Conservation (phyloP, 1,140 invertebrate genomes). For the Galleria mellonella region DNA sequence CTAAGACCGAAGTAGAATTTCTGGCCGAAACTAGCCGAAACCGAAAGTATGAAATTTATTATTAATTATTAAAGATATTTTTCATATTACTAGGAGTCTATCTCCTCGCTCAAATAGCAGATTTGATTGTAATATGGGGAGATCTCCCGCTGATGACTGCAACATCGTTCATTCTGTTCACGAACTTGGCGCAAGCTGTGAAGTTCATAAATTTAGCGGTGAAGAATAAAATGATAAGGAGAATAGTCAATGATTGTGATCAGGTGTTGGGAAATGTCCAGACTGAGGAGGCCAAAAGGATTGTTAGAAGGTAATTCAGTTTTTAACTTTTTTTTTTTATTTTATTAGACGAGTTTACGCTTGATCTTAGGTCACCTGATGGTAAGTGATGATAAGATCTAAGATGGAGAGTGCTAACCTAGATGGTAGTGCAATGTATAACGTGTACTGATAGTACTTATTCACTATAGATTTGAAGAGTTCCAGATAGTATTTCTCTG, state of each 20-base stretch:
- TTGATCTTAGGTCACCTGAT: too few relatives aligned
- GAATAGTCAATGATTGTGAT: slow-evolving; percentile 32
- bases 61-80: too few relatives aligned
- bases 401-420: too few relatives aligned
- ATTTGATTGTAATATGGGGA: slow-evolving; percentile 58
- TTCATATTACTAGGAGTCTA: slow-evolving; percentile 32
- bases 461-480: too few relatives aligned
- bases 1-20: too few relatives aligned
- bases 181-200: slow-evolving; percentile 51
- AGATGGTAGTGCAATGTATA: too few relatives aligned
- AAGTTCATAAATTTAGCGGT: slow-evolving; percentile 52
- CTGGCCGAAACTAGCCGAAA: too few relatives aligned
- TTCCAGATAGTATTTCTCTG: too few relatives aligned
- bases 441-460: too few relatives aligned
- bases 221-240: slow-evolving; percentile 22
- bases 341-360: too few relatives aligned
- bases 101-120: slow-evolving; percentile 48
- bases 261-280: slow-evolving; percentile 20
- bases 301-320: slow-evolving; percentile 38
- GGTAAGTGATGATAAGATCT: too few relatives aligned
- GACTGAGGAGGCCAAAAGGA: slow-evolving; percentile 25
- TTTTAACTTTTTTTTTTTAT: neutral
- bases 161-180: slow-evolving; percentile 58
- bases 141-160: slow-evolving; percentile 62
- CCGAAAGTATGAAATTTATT: too few relatives aligned